These are phyloP conservation scores for Hiodon alosoides DNA, from an alignment of 2,113 vertebrate species.

Conservation along the genomic window DNA sequence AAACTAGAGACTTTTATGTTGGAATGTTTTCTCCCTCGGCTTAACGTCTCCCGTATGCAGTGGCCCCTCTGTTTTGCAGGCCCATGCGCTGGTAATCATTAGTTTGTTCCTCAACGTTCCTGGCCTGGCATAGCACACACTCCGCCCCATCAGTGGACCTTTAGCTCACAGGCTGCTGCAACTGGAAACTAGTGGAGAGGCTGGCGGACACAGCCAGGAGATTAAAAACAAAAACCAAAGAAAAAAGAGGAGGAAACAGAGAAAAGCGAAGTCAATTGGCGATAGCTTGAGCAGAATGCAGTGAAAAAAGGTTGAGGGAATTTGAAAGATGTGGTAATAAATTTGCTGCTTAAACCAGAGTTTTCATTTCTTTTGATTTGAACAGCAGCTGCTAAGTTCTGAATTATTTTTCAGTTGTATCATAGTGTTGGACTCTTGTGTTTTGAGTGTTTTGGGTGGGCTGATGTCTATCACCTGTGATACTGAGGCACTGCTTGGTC, in stretches of 20 bases:
- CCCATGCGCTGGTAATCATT: constrained; percentile 13
- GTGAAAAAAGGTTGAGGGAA: too few species aligned
- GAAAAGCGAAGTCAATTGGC: neutral
- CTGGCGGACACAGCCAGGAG: neutral
- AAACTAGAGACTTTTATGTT: neutral
- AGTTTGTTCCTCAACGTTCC: constrained; percentile 10
- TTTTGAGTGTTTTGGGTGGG: neutral
- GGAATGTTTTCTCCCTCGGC: constrained; percentile 5
- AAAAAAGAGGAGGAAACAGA: neutral
- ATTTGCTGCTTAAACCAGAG: neutral
- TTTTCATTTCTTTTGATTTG: neutral
- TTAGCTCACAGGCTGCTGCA: neutral
- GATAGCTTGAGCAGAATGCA: too few species aligned
- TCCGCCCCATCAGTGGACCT: neutral
- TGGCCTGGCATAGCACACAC: constrained; percentile 1
- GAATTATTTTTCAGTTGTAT: constrained; percentile 2
- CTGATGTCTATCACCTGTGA: neutral
- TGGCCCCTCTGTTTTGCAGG: neutral
- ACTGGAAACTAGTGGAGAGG: neutral
- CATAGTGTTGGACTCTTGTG: neutral
- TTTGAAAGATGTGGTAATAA: neutral
- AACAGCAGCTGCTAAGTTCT: constrained; percentile 13
- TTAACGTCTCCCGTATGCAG: constrained; percentile 3
- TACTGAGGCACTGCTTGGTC: neutral
- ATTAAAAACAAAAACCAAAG: neutral